Evolutionary conservation across 2,888 invertebrate species (phyloP), one percentile per base, ranked within the genome.

Genomic region (Sminthurides aquaticus): DNA sequence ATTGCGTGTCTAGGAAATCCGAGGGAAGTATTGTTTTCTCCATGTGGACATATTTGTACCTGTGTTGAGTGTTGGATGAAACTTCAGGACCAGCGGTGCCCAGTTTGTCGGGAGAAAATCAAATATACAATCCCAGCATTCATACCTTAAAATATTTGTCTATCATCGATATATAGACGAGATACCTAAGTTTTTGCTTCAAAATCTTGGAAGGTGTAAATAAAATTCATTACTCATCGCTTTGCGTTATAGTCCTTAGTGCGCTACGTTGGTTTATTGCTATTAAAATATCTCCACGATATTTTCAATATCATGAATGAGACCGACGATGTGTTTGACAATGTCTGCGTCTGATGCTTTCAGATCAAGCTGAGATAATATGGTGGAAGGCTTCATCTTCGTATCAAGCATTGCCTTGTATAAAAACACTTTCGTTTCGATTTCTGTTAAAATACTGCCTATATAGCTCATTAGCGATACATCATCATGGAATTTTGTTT

Each of bases 351-450:
- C 74, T 3, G 69, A 68, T 49, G 60, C 62, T 60, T 68, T 62
- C 8, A 74, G 26, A 24, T 67, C 66, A 0, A 74, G 60, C 43
- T 71, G 62, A 49, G 69, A 70, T 20, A 66, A 62, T 49, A 62
- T 52, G 5, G 57, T 58, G 1, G 34, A 26, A 8, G 28, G 15
- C 28, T 67, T 69, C 0, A 57, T 34, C 25, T 66, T 28, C 24
- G 65, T 62, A 3, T 64, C 62, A 3, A 62, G 60, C 15, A 71
- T 56, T 3, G 66, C 60, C 57, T 74, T 74, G 63, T 68, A 75
- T 52, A 75, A 69, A 52, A 73, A 75, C 1, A 76, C 68, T 65
- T 75, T 75, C 15, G 69, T 67, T 57, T 74, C 70, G 3, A 76
- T 69, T 25, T 71, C 69, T 2, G 69, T 60, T 11, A 75, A 70